Evolutionary conservation across 2,888 invertebrate genomes (phyloP).

Genomic region (Zeuzera pyrina): DNA sequence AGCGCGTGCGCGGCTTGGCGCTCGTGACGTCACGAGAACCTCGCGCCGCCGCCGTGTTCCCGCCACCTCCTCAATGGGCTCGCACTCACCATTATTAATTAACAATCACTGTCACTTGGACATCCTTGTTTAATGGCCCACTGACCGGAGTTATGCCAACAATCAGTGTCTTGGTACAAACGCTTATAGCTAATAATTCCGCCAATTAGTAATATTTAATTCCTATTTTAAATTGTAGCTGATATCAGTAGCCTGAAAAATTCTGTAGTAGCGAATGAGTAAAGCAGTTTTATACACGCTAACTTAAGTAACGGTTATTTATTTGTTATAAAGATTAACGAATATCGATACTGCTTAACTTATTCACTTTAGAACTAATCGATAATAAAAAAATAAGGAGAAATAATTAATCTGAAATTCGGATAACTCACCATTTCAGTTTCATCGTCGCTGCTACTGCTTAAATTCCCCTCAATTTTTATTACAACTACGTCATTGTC

Average conservation of each 20-base stretch:
- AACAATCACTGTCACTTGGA: conserved; percentile 23
- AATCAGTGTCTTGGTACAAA: conserved; percentile 1
- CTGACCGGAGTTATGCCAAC: conserved; percentile 6
- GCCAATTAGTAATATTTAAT: too few species aligned
- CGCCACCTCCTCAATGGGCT: conserved; percentile 32
- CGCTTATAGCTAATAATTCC: too few species aligned
- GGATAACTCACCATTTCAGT: neutral
- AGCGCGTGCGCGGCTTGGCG: conserved; percentile 59
- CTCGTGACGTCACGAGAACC: conserved; percentile 48
- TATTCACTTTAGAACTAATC: too few species aligned
- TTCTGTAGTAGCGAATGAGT: too few species aligned
- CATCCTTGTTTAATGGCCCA: conserved; percentile 24
- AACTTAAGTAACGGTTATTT: too few species aligned
- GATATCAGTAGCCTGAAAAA: too few species aligned
- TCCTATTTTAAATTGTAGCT: too few species aligned
- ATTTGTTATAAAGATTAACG: too few species aligned
- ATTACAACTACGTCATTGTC: neutral
- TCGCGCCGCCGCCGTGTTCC: conserved; percentile 36
- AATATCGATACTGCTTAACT: too few species aligned
- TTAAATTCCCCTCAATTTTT: neutral
- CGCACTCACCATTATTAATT: conserved; percentile 19
- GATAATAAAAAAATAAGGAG: too few species aligned
- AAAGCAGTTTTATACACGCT: too few species aligned
- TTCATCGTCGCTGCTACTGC: neutral
- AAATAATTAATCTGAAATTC: too few species aligned